These are phyloP conservation scores for Glandiceps talaboti DNA, from an alignment of 53 echinoderm and acorn worm genomes.

Conservation along the genomic window DNA sequence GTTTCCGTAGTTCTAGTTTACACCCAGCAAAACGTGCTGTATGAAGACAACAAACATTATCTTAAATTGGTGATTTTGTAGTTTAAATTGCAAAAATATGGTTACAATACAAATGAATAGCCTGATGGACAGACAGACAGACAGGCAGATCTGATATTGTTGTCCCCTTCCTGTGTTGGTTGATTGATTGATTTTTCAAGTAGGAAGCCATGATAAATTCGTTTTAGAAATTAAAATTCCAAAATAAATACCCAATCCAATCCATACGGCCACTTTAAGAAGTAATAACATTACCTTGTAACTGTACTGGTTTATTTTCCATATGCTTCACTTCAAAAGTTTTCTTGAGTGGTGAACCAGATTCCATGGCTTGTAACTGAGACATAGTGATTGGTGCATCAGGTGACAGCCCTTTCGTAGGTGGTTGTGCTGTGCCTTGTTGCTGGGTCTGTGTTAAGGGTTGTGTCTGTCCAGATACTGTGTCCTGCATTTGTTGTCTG, in stretches of 20 bases:
- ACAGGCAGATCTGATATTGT: too few relatives aligned
- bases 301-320: constrained; percentile 41
- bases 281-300: constrained; percentile 41
- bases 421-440: constrained; percentile 1
- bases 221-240: too few relatives aligned
- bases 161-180: too few relatives aligned
- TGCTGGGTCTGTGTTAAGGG: constrained; percentile 4
- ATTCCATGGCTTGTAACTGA: constrained; percentile 84
- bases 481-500: constrained; percentile 10
- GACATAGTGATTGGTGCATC: constrained; percentile 89
- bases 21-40: constrained; percentile 73
- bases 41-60: too few relatives aligned
- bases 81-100: too few relatives aligned
- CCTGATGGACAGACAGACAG: too few relatives aligned
- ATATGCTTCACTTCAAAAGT: constrained; percentile 3
- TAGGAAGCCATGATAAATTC: too few relatives aligned
- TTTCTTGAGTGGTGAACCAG: constrained; percentile 70
- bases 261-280: not conserved
- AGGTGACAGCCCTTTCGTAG: constrained; percentile 38
- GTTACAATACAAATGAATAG: too few relatives aligned
- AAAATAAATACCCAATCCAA: too few relatives aligned
- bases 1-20: constrained; percentile 56
- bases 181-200: too few relatives aligned
- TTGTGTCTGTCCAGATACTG: constrained; percentile 24
- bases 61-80: too few relatives aligned